Evolutionary conservation across 2,888 invertebrate species (phyloP), one percentile per base, ranked within the genome.

Genomic region (Plagiodera versicolora): DNA sequence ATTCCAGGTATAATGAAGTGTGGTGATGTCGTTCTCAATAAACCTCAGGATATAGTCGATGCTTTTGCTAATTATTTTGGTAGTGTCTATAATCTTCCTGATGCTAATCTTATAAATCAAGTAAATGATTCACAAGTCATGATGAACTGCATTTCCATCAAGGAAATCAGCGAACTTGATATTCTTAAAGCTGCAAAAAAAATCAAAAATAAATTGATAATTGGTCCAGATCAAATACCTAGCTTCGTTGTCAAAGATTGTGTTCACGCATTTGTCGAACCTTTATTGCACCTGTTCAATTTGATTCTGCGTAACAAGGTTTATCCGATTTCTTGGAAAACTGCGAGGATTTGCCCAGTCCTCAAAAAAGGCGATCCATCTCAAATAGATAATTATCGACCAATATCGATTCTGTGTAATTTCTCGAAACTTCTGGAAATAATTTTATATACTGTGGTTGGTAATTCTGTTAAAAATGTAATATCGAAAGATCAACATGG

Each of bases 341-440:
- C 24, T 14, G 17, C 55, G 6, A 46, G 28, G 46, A 28, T 55
- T 46, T 55, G 55, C 28, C 55, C 46, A 16, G 55, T 55, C 8
- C 30, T 46, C 16, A 55, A 55, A 30, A 45, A 45, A 28, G 49
- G 49, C 14, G 24, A 20, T 20, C 14, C 49, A 49, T 18, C 49
- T 16, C 14, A 47, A 18, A 49, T 59, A 2, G 18, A 35, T 39
- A 54, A 59, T 39, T 35, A 60, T 28, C 54, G 55, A 28, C 60
- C 60, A 28, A 56, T 60, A 30, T 47, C 55, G 19, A 55, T 55
- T 10, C 48, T 50, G 39, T 55, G 44, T 17, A 60, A 55, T 48
- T 50, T 60, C 11, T 32, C 32, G 10, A 32, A 32, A 32, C 32
- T 32, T 10, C 11, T 32, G 9, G 32, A 32, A 32, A 32, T 32